phyloP scores from a whole-genome alignment of 2,888 invertebrate genomes.

The Drosophila meridionalis region DNA sequence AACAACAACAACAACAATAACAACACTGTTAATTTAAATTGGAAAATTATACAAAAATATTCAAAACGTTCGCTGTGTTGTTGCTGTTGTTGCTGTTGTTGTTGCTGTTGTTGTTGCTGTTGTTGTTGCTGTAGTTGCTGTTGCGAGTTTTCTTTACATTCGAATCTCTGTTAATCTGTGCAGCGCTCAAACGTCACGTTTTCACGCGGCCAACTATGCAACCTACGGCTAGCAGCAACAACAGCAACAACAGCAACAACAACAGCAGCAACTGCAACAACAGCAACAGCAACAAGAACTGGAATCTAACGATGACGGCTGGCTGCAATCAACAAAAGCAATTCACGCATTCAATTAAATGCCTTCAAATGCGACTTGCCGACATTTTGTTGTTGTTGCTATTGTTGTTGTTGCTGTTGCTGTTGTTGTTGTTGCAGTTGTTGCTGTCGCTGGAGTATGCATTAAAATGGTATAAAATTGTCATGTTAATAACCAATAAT shows the following conservation, averaged over 20 bases:
- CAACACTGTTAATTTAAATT: slow-evolving; percentile 82
- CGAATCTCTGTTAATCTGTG: slow-evolving; percentile 78
- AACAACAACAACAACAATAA: slow-evolving; percentile 51
- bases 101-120: slow-evolving; percentile 16
- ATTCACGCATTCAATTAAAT: slow-evolving; percentile 82
- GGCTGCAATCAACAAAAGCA: slow-evolving; percentile 76
- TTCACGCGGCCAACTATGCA: slow-evolving; percentile 81
- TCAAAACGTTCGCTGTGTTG: slow-evolving; percentile 66
- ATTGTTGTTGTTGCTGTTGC: slow-evolving; percentile 31
- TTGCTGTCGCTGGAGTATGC: slow-evolving; percentile 63
- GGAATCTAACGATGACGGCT: slow-evolving; percentile 68
- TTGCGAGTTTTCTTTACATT: slow-evolving; percentile 57
- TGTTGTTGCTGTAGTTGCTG: slow-evolving; percentile 35
- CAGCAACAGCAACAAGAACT: slow-evolving; percentile 48
- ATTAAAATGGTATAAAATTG: slow-evolving; percentile 83
- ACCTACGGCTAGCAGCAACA: slow-evolving; percentile 53
- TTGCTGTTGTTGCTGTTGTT: slow-evolving; percentile 37
- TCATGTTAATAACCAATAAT: slow-evolving; percentile 84
- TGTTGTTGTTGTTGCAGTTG: slow-evolving; percentile 32
- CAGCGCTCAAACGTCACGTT: slow-evolving; percentile 83
- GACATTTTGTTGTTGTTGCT: slow-evolving; percentile 58
- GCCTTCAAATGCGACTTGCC: slow-evolving; percentile 77
- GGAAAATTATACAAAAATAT: slow-evolving; percentile 84
- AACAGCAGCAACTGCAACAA: slow-evolving; percentile 21
- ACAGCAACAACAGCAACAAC: slow-evolving; percentile 37